Percentiles rank a stretch among this genome's conserved stretches.
Conservation (phyloP, 2,797 vertebrate species). For the Etheostoma perlongum region DNA sequence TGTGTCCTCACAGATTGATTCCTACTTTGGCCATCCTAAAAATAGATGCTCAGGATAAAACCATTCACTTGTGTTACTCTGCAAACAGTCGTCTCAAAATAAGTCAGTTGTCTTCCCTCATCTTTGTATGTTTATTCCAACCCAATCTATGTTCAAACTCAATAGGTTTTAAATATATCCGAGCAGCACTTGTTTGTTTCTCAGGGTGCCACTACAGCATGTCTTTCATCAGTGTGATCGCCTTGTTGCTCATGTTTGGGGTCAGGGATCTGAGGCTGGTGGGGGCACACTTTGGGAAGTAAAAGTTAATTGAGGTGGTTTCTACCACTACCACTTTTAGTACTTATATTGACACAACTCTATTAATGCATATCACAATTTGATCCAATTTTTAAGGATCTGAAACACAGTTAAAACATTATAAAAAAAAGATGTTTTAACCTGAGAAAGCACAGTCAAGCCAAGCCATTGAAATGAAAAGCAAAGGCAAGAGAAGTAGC, state of each 20-base stretch:
- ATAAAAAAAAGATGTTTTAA: slow-evolving; percentile 21
- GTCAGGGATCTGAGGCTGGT: slow-evolving; percentile 92
- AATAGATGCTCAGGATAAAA: slow-evolving; percentile 14
- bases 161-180: slow-evolving; percentile 79
- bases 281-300: slow-evolving; percentile 92
- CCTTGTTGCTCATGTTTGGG: slow-evolving; percentile 92
- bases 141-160: background rate
- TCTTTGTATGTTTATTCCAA: slow-evolving; percentile 1
- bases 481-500: slow-evolving; percentile 40
- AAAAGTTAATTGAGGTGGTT: slow-evolving; percentile 91
- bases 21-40: slow-evolving; percentile 17
- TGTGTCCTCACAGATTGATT: slow-evolving; percentile 73
- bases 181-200: slow-evolving; percentile 91
- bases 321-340: background rate
- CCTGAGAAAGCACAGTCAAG: slow-evolving; percentile 13
- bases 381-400: background rate
- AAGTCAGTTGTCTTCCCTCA: background rate
- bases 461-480: slow-evolving; percentile 10
- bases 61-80: background rate
- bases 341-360: background rate
- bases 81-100: background rate
- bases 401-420: slow-evolving; percentile 33
- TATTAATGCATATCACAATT: background rate
- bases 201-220: slow-evolving; percentile 94
- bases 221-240: slow-evolving; percentile 90